phyloP scores from a whole-genome alignment of 1,140 invertebrate species.

The Trachymyrmex cornetzi region DNA sequence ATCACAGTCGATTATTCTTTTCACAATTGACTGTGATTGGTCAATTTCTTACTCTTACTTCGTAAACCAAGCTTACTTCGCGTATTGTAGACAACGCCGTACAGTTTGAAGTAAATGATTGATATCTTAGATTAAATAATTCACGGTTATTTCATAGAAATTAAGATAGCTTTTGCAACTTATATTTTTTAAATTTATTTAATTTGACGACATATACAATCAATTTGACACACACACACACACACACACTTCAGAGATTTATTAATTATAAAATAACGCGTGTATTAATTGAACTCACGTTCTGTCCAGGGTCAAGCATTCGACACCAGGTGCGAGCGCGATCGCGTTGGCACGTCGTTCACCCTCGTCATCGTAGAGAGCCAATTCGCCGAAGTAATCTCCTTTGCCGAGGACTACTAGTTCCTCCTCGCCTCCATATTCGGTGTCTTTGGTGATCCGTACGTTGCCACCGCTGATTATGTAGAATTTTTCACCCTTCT shows the following conservation, averaged over 20 bases:
- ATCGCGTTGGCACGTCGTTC: conserved; percentile 96
- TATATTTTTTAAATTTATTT: not conserved
- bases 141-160: not conserved
- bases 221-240: too few relatives aligned
- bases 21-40: too few relatives aligned
- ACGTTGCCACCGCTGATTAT: conserved; percentile 97
- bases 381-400: conserved; percentile 93
- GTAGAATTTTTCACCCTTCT: conserved; percentile 98
- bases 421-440: conserved; percentile 87
- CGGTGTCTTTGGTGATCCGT: conserved; percentile 90
- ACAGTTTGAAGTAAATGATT: not conserved
- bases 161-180: not conserved
- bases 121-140: not conserved
- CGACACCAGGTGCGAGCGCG: conserved; percentile 94
- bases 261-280: not conserved
- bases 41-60: too few relatives aligned
- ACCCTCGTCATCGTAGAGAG: conserved; percentile 88
- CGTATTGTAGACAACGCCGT: too few relatives aligned
- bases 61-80: too few relatives aligned
- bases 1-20: too few relatives aligned
- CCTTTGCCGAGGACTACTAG: conserved; percentile 90
- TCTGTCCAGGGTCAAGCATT: conserved; percentile 95
- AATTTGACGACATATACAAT: too few relatives aligned
- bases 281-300: conserved; percentile 87
- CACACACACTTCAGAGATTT: not conserved